phyloP scores from a whole-genome alignment of 2,113 vertebrate species.

The Oncorhynchus nerka region DNA sequence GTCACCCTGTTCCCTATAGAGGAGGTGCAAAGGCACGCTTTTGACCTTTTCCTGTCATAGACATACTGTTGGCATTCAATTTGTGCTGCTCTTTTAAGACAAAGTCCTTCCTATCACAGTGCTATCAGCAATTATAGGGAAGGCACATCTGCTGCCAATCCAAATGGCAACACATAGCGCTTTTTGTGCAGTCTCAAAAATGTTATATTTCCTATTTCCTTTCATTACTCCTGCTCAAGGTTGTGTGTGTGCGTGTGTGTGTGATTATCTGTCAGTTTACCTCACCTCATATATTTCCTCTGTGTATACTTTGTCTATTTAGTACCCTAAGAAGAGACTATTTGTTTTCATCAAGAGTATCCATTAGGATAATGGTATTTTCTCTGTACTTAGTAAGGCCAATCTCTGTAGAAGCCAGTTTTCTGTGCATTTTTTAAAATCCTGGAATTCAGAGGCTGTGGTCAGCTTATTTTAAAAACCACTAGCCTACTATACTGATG shows the following conservation, averaged over 20 bases:
- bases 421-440: slow-evolving; percentile 18
- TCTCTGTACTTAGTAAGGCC: slow-evolving; percentile 34
- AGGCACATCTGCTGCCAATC: background rate
- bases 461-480: background rate
- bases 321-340: slow-evolving; percentile 27
- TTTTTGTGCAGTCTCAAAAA: background rate
- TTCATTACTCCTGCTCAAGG: background rate
- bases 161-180: background rate
- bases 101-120: background rate
- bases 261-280: background rate
- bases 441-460: background rate
- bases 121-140: background rate
- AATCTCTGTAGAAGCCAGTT: slow-evolving; percentile 27
- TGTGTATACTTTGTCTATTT: slow-evolving; percentile 1
- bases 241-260: background rate
- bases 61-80: too few species aligned
- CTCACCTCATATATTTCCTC: background rate
- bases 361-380: slow-evolving; percentile 49
- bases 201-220: background rate
- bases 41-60: too few species aligned
- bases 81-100: too few species aligned
- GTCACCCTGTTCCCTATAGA: too few species aligned
- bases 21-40: too few species aligned
- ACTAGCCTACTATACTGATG: too few species aligned
- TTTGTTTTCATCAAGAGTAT: slow-evolving; percentile 32